Evolutionary conservation across 1,140 invertebrate genomes (phyloP), one percentile per base, ranked within the genome.

Genomic region (Papilio polytes): DNA sequence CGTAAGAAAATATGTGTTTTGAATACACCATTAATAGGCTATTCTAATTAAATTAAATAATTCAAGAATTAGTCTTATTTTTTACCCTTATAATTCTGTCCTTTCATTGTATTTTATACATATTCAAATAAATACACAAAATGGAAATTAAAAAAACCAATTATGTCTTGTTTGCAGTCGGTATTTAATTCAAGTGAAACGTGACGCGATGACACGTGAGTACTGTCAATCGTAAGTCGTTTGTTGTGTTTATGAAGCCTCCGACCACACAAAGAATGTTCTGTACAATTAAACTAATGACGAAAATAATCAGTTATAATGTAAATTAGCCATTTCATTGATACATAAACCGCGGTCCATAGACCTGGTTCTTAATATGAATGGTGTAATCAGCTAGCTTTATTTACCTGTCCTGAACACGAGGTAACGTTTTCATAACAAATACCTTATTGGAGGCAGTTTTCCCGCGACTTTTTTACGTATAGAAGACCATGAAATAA

Each of bases 231-330:
- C 63, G 59, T 63, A 26, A 15, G 46, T 48, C 46, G 46, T 48
- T 70, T 31, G 22, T 66, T 66, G 13, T 66, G 63, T 70, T 70
- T 70, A 70, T 70, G 26, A 70, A 70, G 63, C 63, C 22, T 31
- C 26, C 26, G 26, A 15, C 3, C 26, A 26, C 26, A 22, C 26
- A 3, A 13, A 31, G 63, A 36, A 36, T 31, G 13, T 31, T 13
- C 7, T 31, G 15, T 8, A 7, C 7, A 6, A 10, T 12, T 63
- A 22, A 10, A 48, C 10, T 48, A 53, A 53, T 31, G 3, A 66
- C 22, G 12, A 31, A 26, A 15, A 31, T 70, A 18, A 3, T 26
- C 0, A 63, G 26, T 2, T 31, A 70, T 26, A 6, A 6, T 12
- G 4, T 31, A 31, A 70, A 36, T 4, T 70, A 70, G 26, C 31